Evolutionary conservation across 2,797 vertebrate species (phyloP).

Genomic region (Eospalax fontanierii): DNA sequence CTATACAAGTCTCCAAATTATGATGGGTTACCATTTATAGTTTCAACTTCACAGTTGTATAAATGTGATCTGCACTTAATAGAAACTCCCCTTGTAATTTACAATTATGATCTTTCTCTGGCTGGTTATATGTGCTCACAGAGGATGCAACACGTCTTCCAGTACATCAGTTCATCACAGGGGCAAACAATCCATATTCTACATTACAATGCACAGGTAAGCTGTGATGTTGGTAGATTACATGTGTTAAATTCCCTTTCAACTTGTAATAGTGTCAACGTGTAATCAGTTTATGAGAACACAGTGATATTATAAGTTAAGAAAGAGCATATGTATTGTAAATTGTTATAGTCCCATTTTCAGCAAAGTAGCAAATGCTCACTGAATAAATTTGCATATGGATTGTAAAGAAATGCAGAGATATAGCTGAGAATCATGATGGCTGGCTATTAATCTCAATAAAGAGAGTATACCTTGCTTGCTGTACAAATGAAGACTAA

Average conservation of each 20-base stretch:
- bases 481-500: background rate
- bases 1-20: background rate
- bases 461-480: background rate
- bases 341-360: background rate
- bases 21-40: background rate
- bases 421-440: background rate
- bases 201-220: background rate
- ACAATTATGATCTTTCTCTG: background rate
- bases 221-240: background rate
- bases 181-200: background rate
- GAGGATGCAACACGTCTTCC: no score
- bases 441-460: background rate
- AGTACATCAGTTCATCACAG: background rate
- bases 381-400: background rate
- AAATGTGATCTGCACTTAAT: background rate
- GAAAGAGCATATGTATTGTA: background rate
- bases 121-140: accelerated
- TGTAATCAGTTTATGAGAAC: background rate
- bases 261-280: background rate
- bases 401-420: background rate
- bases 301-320: background rate
- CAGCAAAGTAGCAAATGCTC: background rate
- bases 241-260: background rate
- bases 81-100: background rate
- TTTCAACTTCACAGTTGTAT: background rate